Conservation (phyloP, 2,888 invertebrate genomes). For the Cephus pulcher region DNA sequence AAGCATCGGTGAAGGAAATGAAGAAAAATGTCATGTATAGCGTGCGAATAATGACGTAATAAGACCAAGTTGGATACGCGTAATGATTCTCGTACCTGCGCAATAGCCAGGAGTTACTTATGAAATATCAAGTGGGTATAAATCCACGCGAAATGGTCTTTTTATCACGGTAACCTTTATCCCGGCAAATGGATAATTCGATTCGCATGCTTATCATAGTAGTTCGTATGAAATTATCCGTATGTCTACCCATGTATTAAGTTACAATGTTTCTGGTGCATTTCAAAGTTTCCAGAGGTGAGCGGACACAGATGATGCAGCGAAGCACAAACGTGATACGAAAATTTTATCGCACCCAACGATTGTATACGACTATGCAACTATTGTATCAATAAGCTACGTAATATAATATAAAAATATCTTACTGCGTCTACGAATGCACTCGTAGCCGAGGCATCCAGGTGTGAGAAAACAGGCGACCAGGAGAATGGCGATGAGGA, state of each 20-base stretch:
- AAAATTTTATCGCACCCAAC: background rate
- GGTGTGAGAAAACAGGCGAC: slow-evolving; percentile 63
- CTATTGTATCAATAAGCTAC: background rate
- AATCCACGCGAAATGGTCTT: background rate
- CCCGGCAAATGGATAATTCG: background rate
- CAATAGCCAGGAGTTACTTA: background rate
- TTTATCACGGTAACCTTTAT: background rate
- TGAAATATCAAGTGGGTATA: background rate
- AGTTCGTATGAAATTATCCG: background rate
- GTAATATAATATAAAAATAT: background rate
- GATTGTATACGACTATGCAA: background rate
- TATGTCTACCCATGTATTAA: background rate
- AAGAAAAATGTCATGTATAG: slow-evolving; percentile 32
- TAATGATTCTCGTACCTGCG: background rate
- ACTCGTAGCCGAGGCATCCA: slow-evolving; percentile 64
- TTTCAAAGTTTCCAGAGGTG: background rate
- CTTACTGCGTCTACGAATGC: slow-evolving; percentile 58
- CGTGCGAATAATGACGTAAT: slow-evolving; percentile 35
- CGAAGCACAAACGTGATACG: background rate
- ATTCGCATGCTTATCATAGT: background rate
- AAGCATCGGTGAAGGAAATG: slow-evolving; percentile 34
- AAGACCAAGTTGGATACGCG: slow-evolving; percentile 14
- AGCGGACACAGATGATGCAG: background rate
- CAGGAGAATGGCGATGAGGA: slow-evolving; percentile 53
- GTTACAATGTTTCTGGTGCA: background rate